Evolutionary conservation across 1,140 invertebrate species (phyloP).

Genomic region (Macrobrachium nipponense): DNA sequence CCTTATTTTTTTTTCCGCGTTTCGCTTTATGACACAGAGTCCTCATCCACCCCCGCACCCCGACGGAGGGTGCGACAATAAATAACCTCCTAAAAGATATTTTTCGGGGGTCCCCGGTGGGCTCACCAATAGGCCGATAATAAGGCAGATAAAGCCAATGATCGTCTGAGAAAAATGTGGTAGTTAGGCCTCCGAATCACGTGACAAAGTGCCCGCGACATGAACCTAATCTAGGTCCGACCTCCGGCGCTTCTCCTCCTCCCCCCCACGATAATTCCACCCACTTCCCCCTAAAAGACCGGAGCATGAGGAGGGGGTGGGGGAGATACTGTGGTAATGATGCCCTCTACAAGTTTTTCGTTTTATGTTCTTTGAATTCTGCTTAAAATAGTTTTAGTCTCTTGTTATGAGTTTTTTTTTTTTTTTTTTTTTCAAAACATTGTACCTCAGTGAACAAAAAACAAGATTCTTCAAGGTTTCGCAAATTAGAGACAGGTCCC

Average conservation of each 20-base stretch:
- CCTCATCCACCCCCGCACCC: constrained; percentile 31
- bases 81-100: constrained; percentile 48
- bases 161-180: constrained; percentile 46
- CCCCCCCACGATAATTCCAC: neutral
- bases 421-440: too few relatives aligned
- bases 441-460: too few relatives aligned
- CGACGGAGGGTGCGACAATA: constrained; percentile 44
- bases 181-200: constrained; percentile 37
- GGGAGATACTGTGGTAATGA: too few relatives aligned
- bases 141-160: constrained; percentile 53
- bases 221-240: constrained; percentile 35
- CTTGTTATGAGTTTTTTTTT: too few relatives aligned
- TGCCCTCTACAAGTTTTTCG: too few relatives aligned
- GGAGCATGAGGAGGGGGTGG: too few relatives aligned
- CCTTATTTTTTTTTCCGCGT: neutral
- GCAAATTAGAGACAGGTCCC: too few relatives aligned
- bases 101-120: constrained; percentile 15
- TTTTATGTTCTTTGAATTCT: too few relatives aligned
- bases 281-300: too few relatives aligned
- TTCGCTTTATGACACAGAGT: neutral
- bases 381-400: too few relatives aligned
- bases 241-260: neutral
- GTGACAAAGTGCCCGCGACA: constrained; percentile 49
- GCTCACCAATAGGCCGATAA: constrained; percentile 47
- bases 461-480: too few relatives aligned